phyloP scores from a whole-genome alignment of 2,888 invertebrate species.

The Acleris literana region DNA sequence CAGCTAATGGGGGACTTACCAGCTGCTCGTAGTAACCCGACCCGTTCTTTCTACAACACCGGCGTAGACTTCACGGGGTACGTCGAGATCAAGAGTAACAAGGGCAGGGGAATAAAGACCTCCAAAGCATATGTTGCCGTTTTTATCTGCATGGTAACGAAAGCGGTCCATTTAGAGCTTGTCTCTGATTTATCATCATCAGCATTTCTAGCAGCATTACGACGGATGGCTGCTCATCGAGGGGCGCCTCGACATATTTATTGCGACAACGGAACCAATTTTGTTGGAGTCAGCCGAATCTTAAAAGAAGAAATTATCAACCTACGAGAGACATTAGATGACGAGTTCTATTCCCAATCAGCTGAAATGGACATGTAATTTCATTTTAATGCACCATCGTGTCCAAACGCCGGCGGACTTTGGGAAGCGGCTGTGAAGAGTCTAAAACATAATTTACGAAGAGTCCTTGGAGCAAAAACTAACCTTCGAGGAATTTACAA shows the following conservation, averaged over 20 bases:
- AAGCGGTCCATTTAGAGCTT: neutral
- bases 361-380: neutral
- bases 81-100: neutral
- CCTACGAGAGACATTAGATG: too few relatives aligned
- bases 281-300: neutral
- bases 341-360: too few relatives aligned
- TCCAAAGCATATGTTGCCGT: neutral
- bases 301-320: too few relatives aligned
- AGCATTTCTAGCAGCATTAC: conserved; percentile 4
- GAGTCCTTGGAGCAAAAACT: neutral
- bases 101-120: conserved; percentile 32
- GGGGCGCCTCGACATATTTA: neutral
- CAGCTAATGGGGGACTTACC: neutral
- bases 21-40: neutral
- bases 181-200: neutral
- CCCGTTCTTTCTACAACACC: neutral
- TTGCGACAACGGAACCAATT: neutral
- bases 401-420: neutral
- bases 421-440: neutral
- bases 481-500: conserved; percentile 1
- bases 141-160: neutral
- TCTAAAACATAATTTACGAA: neutral
- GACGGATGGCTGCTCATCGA: neutral
- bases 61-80: neutral
- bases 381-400: conserved; percentile 4